Evolutionary conservation across 2,113 vertebrate genomes (phyloP).

Genomic region (Chaetodon trifascialis): DNA sequence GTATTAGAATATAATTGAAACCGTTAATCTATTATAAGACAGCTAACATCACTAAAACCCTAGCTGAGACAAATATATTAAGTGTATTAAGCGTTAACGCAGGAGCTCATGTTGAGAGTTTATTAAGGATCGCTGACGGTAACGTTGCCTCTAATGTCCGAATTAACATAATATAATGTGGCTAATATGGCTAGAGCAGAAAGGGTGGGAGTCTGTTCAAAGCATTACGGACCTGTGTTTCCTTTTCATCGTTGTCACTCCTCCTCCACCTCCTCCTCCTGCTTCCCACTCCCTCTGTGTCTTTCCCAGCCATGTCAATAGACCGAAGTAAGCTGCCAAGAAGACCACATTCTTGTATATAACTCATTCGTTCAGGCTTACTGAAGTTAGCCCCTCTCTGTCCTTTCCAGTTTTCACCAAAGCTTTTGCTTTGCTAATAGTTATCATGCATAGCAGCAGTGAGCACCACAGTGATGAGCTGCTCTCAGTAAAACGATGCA

Average conservation of each 20-base stretch:
- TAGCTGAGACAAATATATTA: not conserved
- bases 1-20: not conserved
- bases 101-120: not conserved
- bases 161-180: accelerated
- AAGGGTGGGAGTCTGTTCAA: slow-evolving; percentile 30
- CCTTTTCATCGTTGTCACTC: slow-evolving; percentile 2
- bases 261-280: slow-evolving; percentile 9
- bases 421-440: slow-evolving; percentile 10
- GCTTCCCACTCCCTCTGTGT: slow-evolving; percentile 1
- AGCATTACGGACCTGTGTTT: not conserved
- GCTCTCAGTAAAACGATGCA: too few species aligned
- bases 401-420: slow-evolving; percentile 5
- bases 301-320: slow-evolving; percentile 60
- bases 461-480: not conserved
- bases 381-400: slow-evolving; percentile 49
- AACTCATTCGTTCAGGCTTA: slow-evolving; percentile 65
- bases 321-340: slow-evolving; percentile 65
- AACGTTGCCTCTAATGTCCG: not conserved
- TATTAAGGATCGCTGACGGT: not conserved
- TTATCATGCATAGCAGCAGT: not conserved
- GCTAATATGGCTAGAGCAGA: not conserved
- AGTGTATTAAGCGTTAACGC: slow-evolving; percentile 7
- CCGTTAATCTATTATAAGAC: not conserved
- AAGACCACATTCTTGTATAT: slow-evolving; percentile 66
- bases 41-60: not conserved